phyloP scores from a whole-genome alignment of 2,888 invertebrate species.

The Malthinus seriepunctatus region DNA sequence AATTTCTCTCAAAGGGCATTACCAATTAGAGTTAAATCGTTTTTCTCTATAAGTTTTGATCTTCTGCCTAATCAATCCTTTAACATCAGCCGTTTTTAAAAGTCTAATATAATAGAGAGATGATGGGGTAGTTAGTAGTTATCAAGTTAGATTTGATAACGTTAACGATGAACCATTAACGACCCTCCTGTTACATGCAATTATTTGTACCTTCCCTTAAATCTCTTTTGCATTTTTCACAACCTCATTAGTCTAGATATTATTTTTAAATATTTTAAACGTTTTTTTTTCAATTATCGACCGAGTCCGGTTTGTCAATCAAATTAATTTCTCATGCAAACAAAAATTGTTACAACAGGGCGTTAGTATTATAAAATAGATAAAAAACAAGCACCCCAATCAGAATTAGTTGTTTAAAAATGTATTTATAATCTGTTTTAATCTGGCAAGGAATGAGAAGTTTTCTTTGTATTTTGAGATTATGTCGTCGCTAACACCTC shows the following conservation, averaged over 20 bases:
- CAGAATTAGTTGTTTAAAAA: slow-evolving; percentile 52
- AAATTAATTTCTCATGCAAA: slow-evolving; percentile 17
- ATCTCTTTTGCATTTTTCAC: background rate
- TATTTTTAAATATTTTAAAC: background rate
- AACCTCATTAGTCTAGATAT: slow-evolving; percentile 1
- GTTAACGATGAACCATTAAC: slow-evolving; percentile 42
- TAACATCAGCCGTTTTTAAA: background rate
- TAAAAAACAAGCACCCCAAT: slow-evolving; percentile 34
- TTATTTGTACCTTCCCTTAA: slow-evolving; percentile 10
- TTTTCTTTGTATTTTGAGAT: slow-evolving; percentile 43
- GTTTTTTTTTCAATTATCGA: no score
- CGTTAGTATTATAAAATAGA: slow-evolving; percentile 11
- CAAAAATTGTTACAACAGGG: slow-evolving; percentile 3
- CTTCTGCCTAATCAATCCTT: slow-evolving; percentile 20
- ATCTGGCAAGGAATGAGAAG: slow-evolving; percentile 51
- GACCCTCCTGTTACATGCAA: slow-evolving; percentile 11
- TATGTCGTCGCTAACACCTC: slow-evolving; percentile 50
- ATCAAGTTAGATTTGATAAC: slow-evolving; percentile 37
- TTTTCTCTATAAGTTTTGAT: slow-evolving; percentile 15
- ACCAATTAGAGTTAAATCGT: slow-evolving; percentile 15
- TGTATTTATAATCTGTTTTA: slow-evolving; percentile 52
- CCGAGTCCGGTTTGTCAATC: slow-evolving; percentile 1
- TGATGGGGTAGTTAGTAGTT: background rate
- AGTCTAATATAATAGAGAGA: no score
- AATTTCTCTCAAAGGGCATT: no score